phyloP scores from a whole-genome alignment of 2,888 invertebrate genomes.

The Caenorhabditis sp. region DNA sequence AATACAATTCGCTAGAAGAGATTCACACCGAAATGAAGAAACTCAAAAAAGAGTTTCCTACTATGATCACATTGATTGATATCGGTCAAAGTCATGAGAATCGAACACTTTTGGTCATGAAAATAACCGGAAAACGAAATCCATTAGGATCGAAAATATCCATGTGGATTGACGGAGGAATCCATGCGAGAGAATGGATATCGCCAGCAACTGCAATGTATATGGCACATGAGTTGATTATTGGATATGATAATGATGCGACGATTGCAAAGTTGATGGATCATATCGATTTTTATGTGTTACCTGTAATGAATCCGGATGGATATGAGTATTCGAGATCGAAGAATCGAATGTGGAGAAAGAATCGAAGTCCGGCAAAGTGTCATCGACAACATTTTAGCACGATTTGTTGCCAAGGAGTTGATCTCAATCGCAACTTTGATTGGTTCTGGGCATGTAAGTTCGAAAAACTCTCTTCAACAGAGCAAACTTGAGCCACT shows the following conservation, averaged over 20 bases:
- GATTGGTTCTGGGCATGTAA: conserved; percentile 70
- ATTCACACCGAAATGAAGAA: conserved; percentile 51
- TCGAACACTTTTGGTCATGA: conserved; percentile 58
- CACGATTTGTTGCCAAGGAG: conserved; percentile 67
- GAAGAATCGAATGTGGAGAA: conserved; percentile 71
- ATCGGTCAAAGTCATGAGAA: conserved; percentile 69
- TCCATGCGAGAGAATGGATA: conserved; percentile 65
- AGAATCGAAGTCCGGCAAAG: conserved; percentile 67
- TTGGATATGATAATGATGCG: conserved; percentile 49
- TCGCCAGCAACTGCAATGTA: conserved; percentile 62
- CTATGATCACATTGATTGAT: conserved; percentile 66
- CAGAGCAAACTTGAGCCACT: too few species aligned
- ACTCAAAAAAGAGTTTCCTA: conserved; percentile 58
- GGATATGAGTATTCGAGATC: conserved; percentile 67
- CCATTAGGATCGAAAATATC: conserved; percentile 47
- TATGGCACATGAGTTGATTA: conserved; percentile 47
- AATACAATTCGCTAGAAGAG: conserved; percentile 55
- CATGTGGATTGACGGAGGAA: conserved; percentile 69
- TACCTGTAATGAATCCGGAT: conserved; percentile 70
- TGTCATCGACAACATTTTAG: conserved; percentile 63
- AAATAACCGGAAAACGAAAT: conserved; percentile 51
- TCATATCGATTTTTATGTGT: conserved; percentile 67
- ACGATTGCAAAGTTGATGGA: conserved; percentile 59
- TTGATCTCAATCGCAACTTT: conserved; percentile 69
- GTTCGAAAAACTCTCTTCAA: conserved; percentile 1